phyloP scores from a whole-genome alignment of 2,888 invertebrate species.

The Mesorhabditis sp. region DNA sequence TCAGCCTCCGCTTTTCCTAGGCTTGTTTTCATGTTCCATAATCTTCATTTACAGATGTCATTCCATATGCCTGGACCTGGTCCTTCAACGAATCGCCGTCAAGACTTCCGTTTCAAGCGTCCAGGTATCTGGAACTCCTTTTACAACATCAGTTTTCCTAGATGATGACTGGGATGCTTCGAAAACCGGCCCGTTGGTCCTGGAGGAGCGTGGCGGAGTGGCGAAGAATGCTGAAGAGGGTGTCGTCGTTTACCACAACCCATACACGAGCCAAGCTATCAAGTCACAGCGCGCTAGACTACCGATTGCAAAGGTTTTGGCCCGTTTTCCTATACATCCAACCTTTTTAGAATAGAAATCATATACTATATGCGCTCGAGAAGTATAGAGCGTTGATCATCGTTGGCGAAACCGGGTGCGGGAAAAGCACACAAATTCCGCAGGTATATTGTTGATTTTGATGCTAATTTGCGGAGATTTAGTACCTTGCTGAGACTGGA shows the following conservation, averaged over 20 bases:
- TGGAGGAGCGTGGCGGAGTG: constrained; percentile 24
- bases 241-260: constrained; percentile 66
- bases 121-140: too few relatives aligned
- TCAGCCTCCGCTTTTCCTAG: too few relatives aligned
- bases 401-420: constrained; percentile 84
- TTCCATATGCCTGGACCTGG: too few relatives aligned
- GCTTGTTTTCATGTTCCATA: too few relatives aligned
- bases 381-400: constrained; percentile 80
- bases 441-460: constrained; percentile 71
- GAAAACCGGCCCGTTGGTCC: constrained; percentile 34
- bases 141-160: not conserved
- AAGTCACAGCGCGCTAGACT: constrained; percentile 79
- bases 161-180: constrained; percentile 28
- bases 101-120: too few relatives aligned
- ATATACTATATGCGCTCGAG: constrained; percentile 84
- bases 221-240: constrained; percentile 13
- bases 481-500: constrained; percentile 84
- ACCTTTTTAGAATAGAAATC: constrained; percentile 68
- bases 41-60: too few relatives aligned
- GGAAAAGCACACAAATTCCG: constrained; percentile 84
- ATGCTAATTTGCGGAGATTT: constrained; percentile 49
- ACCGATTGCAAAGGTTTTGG: constrained; percentile 73
- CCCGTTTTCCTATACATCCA: too few relatives aligned
- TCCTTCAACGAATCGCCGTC: too few relatives aligned
- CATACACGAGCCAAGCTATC: constrained; percentile 76